Base-by-base conservation (phyloP, 2,797 vertebrate species). In the Sebastes hopkinsi region DNA sequence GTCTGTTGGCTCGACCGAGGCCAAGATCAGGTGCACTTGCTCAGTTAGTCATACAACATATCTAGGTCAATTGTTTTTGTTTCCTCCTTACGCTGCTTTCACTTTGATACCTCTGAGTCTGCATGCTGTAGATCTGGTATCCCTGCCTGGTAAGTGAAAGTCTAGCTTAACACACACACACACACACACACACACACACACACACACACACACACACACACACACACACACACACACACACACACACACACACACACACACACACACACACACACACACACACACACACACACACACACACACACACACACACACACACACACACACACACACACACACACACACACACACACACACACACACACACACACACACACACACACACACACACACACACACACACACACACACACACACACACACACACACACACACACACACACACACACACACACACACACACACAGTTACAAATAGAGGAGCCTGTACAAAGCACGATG, bases 11-110 rank as follows among this genome's bases (percentile, higher is more conserved):
- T 27, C 64, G 73, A 79, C 74, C 18, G 8, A 23, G 42, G 27
- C 72, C n/a, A 25, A 76, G 60, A 70, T 30, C 7, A 62, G 85
- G 76, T 71, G 30, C 38, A 64, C 77, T 77, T 7, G 9, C 50
- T 67, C 34, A n/a, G 25, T 71, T 71, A 69, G 66, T 70, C 79
- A 78, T 46, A 76, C 71, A 73, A 30, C 61, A 67, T 52, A 72
- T 68, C 55, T 30, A 32, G n/a, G 58, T 29, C 23, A 74, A 59
- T 5, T 54, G 50, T 50, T 22, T 22, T 22, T 27, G 13, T 38
- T 61, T 56, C 42, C 60, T 72, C 34, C 50, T 66, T 25, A 6
- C 8, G 5, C 29, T 22, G 34, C 46, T 67, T 75, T 13, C 38
- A 42, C 16, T 72, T 80, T 66, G 69, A 60, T 25, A 20, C 69